Evolutionary conservation across 2,797 vertebrate species (phyloP).

Genomic region (Morus bassanus): DNA sequence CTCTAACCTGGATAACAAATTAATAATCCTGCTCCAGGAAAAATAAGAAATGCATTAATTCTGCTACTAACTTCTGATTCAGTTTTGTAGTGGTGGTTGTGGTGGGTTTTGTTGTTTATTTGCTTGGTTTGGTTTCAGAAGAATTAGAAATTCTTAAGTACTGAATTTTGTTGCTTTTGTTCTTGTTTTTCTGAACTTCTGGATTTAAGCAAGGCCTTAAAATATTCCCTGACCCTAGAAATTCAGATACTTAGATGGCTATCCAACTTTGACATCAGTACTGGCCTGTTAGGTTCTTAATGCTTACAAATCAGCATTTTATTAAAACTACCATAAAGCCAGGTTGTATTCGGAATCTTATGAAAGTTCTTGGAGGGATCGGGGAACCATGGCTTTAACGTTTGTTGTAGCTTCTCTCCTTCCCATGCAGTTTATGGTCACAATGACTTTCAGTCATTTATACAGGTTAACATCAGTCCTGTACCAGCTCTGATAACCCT

Average conservation of each 20-base stretch:
- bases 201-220: neutral
- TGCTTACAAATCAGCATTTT: neutral
- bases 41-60: neutral
- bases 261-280: neutral
- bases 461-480: neutral
- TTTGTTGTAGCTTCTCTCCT: neutral
- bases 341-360: neutral
- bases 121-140: neutral
- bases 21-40: neutral
- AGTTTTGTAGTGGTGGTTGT: neutral
- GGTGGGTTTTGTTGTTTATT: neutral
- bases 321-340: neutral
- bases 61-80: neutral
- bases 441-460: neutral
- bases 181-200: neutral
- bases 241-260: neutral
- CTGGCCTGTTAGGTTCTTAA: neutral
- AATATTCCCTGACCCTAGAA: neutral
- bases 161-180: neutral
- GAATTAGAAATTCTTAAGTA: neutral
- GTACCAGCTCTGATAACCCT: neutral
- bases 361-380: neutral
- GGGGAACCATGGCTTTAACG: neutral
- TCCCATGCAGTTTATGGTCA: neutral
- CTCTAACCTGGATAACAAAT: neutral